phyloP scores from a whole-genome alignment of 2,888 invertebrate species.

The Dendrolimus pini region DNA sequence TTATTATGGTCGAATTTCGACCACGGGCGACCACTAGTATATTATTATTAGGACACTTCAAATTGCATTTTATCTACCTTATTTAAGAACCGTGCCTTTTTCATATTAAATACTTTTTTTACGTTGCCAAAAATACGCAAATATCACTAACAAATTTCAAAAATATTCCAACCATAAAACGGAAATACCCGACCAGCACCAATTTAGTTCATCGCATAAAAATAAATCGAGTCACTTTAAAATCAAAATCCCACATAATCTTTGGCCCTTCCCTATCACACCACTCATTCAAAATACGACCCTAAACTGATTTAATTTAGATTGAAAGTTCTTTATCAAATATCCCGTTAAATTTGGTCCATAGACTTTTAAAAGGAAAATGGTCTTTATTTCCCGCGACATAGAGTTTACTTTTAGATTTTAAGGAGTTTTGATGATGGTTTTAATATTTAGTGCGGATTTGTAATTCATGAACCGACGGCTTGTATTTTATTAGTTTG shows the following conservation, averaged over 20 bases:
- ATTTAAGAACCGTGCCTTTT: no score
- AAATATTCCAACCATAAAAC: background rate
- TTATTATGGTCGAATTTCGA: no score
- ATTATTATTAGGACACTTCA: no score
- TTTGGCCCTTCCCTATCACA: conserved; percentile 33
- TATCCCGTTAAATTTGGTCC: background rate
- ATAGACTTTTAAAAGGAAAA: background rate
- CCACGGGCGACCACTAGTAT: no score
- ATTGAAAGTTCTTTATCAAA: conserved; percentile 23
- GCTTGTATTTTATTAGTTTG: background rate
- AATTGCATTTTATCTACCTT: no score
- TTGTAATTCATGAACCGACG: background rate
- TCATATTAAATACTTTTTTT: no score
- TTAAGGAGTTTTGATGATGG: background rate
- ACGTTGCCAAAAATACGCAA: background rate
- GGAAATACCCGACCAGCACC: background rate
- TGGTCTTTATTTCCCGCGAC: background rate
- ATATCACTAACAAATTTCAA: background rate
- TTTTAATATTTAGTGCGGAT: background rate
- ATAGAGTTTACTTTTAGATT: no score
- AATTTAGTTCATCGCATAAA: conserved; percentile 45
- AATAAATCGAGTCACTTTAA: conserved; percentile 58
- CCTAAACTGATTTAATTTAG: conserved; percentile 25
- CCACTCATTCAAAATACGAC: conserved; percentile 28
- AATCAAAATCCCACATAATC: conserved; percentile 47